Percentiles rank a stretch among this genome's conserved stretches.
phyloP scores from a whole-genome alignment of 2,113 vertebrate species.

The Opisthocomus hoazin region DNA sequence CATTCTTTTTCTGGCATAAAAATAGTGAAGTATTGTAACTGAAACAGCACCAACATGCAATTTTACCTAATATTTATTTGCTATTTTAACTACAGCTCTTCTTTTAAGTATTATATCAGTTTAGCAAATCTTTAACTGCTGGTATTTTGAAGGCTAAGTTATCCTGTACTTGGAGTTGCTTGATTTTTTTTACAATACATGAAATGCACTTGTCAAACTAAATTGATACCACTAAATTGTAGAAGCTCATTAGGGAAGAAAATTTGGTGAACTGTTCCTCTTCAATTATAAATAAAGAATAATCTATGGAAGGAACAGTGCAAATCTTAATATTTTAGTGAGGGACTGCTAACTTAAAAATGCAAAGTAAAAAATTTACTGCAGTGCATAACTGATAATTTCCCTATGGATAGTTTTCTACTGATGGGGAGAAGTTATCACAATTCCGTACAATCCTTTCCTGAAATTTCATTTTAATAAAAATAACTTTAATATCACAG shows the following conservation, averaged over 20 bases:
- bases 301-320: not conserved
- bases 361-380: not conserved
- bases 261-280: not conserved
- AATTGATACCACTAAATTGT: not conserved
- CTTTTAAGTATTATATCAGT: conserved; percentile 1
- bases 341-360: conserved; percentile 8
- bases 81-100: not conserved
- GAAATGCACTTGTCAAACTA: not conserved
- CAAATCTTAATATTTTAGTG: not conserved
- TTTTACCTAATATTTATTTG: not conserved
- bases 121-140: not conserved
- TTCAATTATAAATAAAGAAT: not conserved
- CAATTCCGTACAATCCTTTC: conserved; percentile 8
- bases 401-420: conserved; percentile 47
- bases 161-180: conserved; percentile 18
- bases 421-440: conserved; percentile 46
- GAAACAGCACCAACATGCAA: not conserved
- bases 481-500: not conserved
- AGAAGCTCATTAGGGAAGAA: not conserved
- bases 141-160: not conserved
- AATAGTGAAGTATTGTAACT: conserved; percentile 30
- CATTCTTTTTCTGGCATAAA: conserved; percentile 62
- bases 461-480: not conserved
- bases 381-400: conserved; percentile 29
- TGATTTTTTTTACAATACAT: not conserved